Evolutionary conservation across 2,888 invertebrate genomes (phyloP).

Genomic region (Conistra vaccinii): DNA sequence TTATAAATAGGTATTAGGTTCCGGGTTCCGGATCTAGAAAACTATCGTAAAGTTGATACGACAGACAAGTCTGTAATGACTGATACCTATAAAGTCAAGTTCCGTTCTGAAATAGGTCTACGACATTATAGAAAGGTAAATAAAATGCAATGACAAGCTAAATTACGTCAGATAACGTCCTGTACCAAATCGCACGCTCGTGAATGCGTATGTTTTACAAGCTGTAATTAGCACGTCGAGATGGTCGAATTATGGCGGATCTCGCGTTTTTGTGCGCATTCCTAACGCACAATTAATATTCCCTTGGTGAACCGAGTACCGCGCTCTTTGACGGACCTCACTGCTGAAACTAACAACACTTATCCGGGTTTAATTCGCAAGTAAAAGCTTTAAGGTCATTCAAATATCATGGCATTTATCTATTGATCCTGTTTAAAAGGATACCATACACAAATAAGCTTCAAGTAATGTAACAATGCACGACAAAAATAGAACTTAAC

Average conservation of each 20-base stretch:
- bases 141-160: slow-evolving; percentile 36
- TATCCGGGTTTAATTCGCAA: slow-evolving; percentile 72
- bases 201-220: slow-evolving; percentile 22
- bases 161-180: slow-evolving; percentile 52
- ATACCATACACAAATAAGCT: slow-evolving; percentile 40
- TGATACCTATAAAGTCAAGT: slow-evolving; percentile 27
- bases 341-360: slow-evolving; percentile 26
- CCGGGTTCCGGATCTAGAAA: slow-evolving; percentile 42
- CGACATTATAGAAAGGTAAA: slow-evolving; percentile 41
- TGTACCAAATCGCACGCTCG: slow-evolving; percentile 23
- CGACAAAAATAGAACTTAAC: slow-evolving; percentile 1
- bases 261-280: slow-evolving; percentile 82
- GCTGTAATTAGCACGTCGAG: slow-evolving; percentile 62
- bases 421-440: slow-evolving; percentile 60
- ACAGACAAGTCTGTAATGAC: slow-evolving; percentile 33
- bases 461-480: slow-evolving; percentile 5
- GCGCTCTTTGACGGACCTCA: slow-evolving; percentile 12
- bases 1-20: slow-evolving; percentile 24
- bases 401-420: slow-evolving; percentile 71
- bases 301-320: slow-evolving; percentile 18
- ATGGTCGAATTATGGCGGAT: slow-evolving; percentile 78
- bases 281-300: slow-evolving; percentile 67
- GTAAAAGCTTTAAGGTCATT: slow-evolving; percentile 71
- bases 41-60: slow-evolving; percentile 19
- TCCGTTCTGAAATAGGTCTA: slow-evolving; percentile 58